Conservation (phyloP, 2,113 vertebrate species). For the Lophotis ruficrista region DNA sequence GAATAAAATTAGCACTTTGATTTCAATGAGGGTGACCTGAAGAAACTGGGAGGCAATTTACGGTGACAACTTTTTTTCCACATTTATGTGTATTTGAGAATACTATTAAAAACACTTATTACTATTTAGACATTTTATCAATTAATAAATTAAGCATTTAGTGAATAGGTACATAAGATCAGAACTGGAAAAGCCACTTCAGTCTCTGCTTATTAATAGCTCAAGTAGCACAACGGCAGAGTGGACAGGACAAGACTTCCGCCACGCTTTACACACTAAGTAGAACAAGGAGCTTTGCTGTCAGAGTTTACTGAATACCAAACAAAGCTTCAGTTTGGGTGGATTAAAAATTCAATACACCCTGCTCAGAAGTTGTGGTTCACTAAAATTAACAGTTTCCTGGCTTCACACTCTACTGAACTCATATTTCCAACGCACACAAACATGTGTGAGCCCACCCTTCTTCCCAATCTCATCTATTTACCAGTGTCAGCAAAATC, state of each 20-base stretch:
- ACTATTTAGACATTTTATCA: not conserved
- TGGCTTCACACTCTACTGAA: not conserved
- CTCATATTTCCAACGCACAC: not conserved
- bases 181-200: not conserved
- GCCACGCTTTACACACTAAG: not conserved
- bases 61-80: not conserved
- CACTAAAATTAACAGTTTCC: not conserved
- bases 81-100: fast-evolving
- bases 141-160: not conserved
- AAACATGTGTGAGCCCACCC: not conserved
- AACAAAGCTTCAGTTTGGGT: not conserved
- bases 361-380: not conserved
- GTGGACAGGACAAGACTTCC: not conserved
- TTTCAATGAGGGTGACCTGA: not conserved
- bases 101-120: not conserved
- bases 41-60: not conserved
- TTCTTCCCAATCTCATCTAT: not conserved
- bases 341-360: not conserved
- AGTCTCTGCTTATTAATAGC: not conserved
- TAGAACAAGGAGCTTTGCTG: not conserved
- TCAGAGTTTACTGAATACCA: not conserved
- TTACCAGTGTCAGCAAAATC: constrained; percentile 5
- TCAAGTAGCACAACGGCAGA: not conserved
- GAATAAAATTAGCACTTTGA: not conserved
- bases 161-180: not conserved